A percentile compares a stretch with the other conserved stretches of the same genome.
phyloP scores from a whole-genome alignment of 2,797 vertebrate genomes.

The Bradypodion ventrale region DNA sequence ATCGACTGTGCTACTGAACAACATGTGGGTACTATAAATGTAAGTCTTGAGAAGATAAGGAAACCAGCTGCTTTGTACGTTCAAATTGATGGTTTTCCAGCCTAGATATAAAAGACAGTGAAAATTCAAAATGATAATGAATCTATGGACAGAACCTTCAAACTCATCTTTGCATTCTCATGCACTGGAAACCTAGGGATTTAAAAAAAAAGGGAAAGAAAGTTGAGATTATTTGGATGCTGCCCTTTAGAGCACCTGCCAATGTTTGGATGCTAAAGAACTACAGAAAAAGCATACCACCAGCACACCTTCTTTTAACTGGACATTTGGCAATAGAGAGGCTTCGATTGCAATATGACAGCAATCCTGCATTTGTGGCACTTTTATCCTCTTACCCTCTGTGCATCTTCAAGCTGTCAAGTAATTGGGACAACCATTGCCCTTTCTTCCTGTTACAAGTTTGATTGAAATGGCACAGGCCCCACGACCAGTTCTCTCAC shows the following conservation, averaged over 20 bases:
- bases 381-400: conserved; percentile 60
- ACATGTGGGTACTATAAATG: conserved; percentile 74
- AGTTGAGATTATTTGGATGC: not conserved
- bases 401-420: conserved; percentile 65
- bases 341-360: conserved; percentile 51
- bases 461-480: conserved; percentile 82
- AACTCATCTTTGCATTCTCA: not conserved
- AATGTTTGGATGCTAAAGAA: not conserved
- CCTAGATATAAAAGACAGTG: conserved; percentile 50
- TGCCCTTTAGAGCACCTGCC: not conserved
- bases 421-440: conserved; percentile 63
- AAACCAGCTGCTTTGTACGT: conserved; percentile 74
- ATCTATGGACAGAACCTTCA: not conserved
- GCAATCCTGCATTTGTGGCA: conserved; percentile 59
- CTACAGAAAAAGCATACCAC: not conserved
- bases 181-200: not conserved
- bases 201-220: not conserved
- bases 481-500: conserved; percentile 82
- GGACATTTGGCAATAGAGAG: conserved; percentile 36
- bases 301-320: conserved; percentile 9
- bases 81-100: conserved; percentile 69
- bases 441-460: conserved; percentile 75
- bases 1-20: too few species aligned
- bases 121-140: conserved; percentile 25
- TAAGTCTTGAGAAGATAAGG: conserved; percentile 67